Base-by-base conservation (phyloP, 2,113 vertebrate genomes). In the Phalacrocorax brasilianus region DNA sequence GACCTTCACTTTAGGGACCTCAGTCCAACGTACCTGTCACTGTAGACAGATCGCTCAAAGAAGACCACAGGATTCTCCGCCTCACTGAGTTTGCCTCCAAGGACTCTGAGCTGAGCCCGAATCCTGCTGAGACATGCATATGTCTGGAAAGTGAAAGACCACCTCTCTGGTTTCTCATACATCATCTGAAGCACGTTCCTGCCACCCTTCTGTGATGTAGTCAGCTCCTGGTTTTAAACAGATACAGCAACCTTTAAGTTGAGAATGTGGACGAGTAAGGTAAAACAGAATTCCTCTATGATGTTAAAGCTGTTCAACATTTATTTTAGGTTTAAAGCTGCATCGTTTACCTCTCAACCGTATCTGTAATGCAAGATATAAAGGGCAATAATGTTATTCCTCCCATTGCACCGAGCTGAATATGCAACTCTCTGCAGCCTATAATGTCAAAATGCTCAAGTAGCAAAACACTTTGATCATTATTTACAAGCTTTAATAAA, bases 71-170 rank as follows among this genome's bases (percentile, higher is more conserved):
- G 99, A 4, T 98, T 96, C 89, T 98, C 98, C 0, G 96, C 97
- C 19, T 99, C 97, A 27, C n/a, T 86, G 15, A 98, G 97, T 44
- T 98, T 99, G 67, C 98, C 98, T 0, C 97, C 97, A 49, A 99
- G 97, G 35, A 97, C 96, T 1, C 55, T 72, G 22, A 99, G 99
- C 97, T 99, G 99, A 3, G 99, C 98, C 0, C 99, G 98, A 56
- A 99, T 98, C 15, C 99, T 97, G 97, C 99, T 99, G 95, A 99
- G 98, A 85, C 99, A 99, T 3, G 99, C 99, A 4, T 99, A 99
- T 1, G 98, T 98, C 91, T 99, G 99, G 98, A 99, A 99, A 5
- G 99, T 99, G 95, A 99, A 99, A 9, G 99, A 98, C 99, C 99
- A 99, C 14, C 99, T 95, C 73, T 99, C 99, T 0, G 99, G 99